Evolutionary conservation across 2,888 invertebrate species (phyloP).

Genomic region (Machimus rusticus): DNA sequence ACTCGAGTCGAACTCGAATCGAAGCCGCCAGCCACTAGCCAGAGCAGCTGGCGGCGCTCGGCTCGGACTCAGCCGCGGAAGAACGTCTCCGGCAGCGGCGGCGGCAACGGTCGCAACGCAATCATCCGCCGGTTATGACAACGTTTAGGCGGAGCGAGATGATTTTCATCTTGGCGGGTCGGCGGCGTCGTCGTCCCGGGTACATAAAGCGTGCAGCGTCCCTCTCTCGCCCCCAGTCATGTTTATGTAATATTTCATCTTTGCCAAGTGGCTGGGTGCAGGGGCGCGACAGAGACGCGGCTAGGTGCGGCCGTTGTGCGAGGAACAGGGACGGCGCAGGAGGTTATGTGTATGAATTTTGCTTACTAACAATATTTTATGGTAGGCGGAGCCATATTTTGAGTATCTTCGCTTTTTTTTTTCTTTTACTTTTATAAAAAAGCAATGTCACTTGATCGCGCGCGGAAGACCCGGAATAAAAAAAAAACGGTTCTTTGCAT

Average conservation of each 20-base stretch:
- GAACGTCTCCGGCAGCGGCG: background rate
- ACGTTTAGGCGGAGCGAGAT: constrained; percentile 62
- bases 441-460: constrained; percentile 17
- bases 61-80: background rate
- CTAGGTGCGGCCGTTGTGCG: background rate
- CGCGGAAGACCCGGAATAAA: background rate
- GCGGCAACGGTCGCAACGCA: background rate
- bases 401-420: background rate
- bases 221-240: constrained; percentile 27
- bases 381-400: constrained; percentile 46
- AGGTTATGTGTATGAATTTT: constrained; percentile 41
- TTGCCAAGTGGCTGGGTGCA: constrained; percentile 38
- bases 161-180: constrained; percentile 25
- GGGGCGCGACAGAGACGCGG: constrained; percentile 29
- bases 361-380: constrained; percentile 45
- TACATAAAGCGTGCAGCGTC: background rate
- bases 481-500: constrained; percentile 13
- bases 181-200: background rate
- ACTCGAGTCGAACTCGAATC: background rate
- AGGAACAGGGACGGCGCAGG: constrained; percentile 8
- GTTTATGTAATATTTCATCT: constrained; percentile 41
- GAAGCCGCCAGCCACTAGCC: background rate
- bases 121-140: constrained; percentile 58
- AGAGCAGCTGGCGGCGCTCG: background rate
- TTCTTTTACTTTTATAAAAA: constrained; percentile 34